Evolutionary conservation across 2,113 vertebrate species (phyloP).

Genomic region (Elephas maximus): DNA sequence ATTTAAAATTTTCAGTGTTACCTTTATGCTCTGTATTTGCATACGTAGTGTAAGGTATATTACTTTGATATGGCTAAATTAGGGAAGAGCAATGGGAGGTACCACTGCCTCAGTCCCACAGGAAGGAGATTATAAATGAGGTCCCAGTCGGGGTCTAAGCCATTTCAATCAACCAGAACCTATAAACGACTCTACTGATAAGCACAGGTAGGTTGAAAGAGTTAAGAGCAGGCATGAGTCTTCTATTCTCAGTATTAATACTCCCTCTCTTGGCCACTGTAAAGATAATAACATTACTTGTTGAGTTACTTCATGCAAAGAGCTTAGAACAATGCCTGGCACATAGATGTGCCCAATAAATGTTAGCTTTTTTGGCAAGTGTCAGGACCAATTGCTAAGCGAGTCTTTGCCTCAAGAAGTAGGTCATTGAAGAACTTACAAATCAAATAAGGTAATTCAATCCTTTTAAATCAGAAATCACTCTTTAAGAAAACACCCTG

Average conservation of each 20-base stretch:
- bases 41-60: not conserved
- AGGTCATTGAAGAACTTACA: not conserved
- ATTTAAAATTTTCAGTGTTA: not conserved
- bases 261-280: not conserved
- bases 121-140: not conserved
- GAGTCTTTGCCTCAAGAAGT: constrained; percentile 10
- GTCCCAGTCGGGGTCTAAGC: not conserved
- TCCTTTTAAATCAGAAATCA: constrained; percentile 25
- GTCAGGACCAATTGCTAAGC: not conserved
- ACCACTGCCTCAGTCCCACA: not conserved
- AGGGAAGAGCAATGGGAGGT: not conserved
- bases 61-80: rapidly evolving
- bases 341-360: not conserved
- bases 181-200: not conserved
- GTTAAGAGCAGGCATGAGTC: not conserved
- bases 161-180: not conserved
- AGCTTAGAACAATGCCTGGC: not conserved
- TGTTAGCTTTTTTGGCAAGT: not conserved
- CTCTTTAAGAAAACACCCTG: not conserved
- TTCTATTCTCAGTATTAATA: not conserved
- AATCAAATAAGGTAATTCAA: constrained; percentile 8
- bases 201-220: not conserved
- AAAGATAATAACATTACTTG: not conserved
- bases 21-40: not conserved
- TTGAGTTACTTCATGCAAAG: not conserved